phyloP scores from a whole-genome alignment of 2,888 invertebrate species.

The Epiblema foenella region DNA sequence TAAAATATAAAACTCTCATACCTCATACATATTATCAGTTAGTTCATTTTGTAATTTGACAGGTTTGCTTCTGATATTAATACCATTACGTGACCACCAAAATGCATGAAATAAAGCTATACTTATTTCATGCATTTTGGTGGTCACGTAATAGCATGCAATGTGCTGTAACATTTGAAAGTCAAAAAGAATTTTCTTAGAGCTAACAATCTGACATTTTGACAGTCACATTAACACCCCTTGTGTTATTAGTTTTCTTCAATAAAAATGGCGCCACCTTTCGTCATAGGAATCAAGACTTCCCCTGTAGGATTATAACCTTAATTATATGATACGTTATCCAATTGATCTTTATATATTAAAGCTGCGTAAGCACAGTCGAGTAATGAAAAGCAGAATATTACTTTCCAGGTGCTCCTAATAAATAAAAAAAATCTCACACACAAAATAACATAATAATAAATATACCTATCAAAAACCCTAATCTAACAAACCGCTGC shows the following conservation, averaged over 20 bases:
- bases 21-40: no score
- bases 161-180: background rate
- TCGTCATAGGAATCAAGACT: background rate
- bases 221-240: slow-evolving; percentile 14
- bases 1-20: no score
- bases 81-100: no score
- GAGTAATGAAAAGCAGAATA: background rate
- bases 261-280: slow-evolving; percentile 19
- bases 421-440: no score
- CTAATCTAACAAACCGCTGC: no score
- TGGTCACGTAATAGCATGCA: no score
- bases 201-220: background rate
- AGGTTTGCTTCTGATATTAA: no score
- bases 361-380: slow-evolving; percentile 38
- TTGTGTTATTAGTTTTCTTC: slow-evolving; percentile 22
- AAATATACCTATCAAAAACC: no score
- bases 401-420: background rate
- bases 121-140: no score
- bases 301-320: slow-evolving; percentile 1
- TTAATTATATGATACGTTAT: slow-evolving; percentile 2
- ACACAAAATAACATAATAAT: no score
- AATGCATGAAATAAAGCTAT: no score
- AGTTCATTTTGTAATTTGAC: no score
- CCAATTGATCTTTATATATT: slow-evolving; percentile 32
- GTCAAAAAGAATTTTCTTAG: background rate